Base-by-base conservation (phyloP, 1,140 invertebrate genomes). In the Solenopsis fugax region DNA sequence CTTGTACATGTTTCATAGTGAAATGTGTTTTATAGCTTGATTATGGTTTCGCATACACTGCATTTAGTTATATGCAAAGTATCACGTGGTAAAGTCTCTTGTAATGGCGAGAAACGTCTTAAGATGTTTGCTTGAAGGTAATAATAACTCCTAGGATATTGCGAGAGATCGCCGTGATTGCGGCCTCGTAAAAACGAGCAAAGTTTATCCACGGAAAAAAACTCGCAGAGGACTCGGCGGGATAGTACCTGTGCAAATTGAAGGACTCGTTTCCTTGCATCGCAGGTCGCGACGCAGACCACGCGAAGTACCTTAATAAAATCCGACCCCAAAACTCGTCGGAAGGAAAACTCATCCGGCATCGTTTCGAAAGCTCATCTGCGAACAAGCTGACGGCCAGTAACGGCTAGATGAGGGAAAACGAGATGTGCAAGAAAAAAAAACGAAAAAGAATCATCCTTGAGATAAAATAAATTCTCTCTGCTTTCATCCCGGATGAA, bases 291-390 rank as follows among this genome's bases (percentile, higher is more conserved):
- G 81, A 65, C 13, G 82, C 73, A 64, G 65, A 7, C 65, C 48
- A 54, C 50, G 52, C 52, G 52, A 72, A 84, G 69, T 50, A 34
- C 34, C 62, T 90, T 90, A 89, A 90, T 90, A 89, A 86, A 85
- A 81, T 85, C 56, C 50, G 52, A 64, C 86, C 86, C 64, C 72
- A 71, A 88, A 90, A 88, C 77, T 88, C 87, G 76, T 71, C 52
- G 41, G 62, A 60, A 84, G 45, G 34, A 73, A 88, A 82, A 67
- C 62, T 88, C 54, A 65, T 85, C 45, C 21, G 29, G 24, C 41
- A 21, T 80, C 69, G 45, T 85, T 80, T 56, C n/a, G 56, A 81
- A 90, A 90, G 77, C 81, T 90, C 86, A 76, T 90, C 76, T 75
- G 12, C 18, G 45, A 71, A 21, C 29, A 9, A 54, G 18, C 45